Evolutionary conservation across 2,797 vertebrate genomes (phyloP), one percentile per base, ranked within the genome.

Genomic region (Sitta carolinensis): DNA sequence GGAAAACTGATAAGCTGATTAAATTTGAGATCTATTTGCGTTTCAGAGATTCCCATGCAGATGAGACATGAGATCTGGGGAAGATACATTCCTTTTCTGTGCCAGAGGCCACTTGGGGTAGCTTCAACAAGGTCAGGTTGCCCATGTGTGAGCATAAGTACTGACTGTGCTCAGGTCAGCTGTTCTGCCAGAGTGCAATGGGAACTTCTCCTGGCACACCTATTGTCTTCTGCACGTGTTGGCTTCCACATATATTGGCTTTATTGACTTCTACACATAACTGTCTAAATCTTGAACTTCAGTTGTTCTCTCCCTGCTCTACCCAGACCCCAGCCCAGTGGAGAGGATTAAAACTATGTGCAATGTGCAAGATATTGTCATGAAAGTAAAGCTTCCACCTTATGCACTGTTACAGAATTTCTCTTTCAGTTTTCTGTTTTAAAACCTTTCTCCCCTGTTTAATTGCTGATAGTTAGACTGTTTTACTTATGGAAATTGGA

Each of bases 371-470:
- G 16, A 23, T 26, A 43, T 2, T 7, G 3, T 8, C 16, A 26
- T 38, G 16, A 69, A 89, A 81, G 23, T 12, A 67, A 59, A 81
- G 7, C 23, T 58, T 61, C 48, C n/a, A 19, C 14, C 13, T 63
- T 51, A 47, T 8, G 19, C 3, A 3, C 6, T 40, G 1, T 3
- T 38, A 12, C 30, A 51, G 16, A 72, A 47, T 68, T 70, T 74
- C 5, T 83, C 13, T 85, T 68, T 27, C 16, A 50, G 3, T 40
- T 63, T 59, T 26, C 6, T 36, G 1, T 69, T 73, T 64, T 66
- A 77, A 80, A 32, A 5, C 3, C 3, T 34, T n/a, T 26, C 0
- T 5, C 2, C 1, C 1, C 22, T 16, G 0, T 51, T 78, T 48
- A 43, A 2, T 51, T 55, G 26, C 9, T 70, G 29, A 12, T 68